Evolutionary conservation across 2,797 vertebrate genomes (phyloP).

Genomic region (Fistularia tabacaria): DNA sequence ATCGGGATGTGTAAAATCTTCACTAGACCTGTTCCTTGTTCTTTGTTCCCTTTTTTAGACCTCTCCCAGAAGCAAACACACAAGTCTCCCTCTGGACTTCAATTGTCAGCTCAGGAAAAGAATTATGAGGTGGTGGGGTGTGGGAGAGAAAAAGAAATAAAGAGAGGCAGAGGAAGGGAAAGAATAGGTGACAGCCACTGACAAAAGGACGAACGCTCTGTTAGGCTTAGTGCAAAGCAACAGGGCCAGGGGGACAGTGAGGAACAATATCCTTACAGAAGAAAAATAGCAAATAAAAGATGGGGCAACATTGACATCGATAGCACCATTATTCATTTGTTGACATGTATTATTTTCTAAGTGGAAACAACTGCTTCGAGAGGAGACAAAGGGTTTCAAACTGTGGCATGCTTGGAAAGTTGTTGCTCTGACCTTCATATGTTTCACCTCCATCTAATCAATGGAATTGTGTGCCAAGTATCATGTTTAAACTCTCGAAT

Average conservation of each 20-base stretch:
- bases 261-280: slow-evolving; percentile 59
- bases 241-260: slow-evolving; percentile 68
- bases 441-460: neutral
- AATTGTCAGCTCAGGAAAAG: slow-evolving; percentile 67
- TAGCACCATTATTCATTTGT: slow-evolving; percentile 53
- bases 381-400: slow-evolving; percentile 31
- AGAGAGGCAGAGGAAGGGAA: slow-evolving; percentile 25
- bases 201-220: slow-evolving; percentile 73
- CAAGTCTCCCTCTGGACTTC: slow-evolving; percentile 66
- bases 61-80: slow-evolving; percentile 60
- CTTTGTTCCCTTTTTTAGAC: slow-evolving; percentile 39
- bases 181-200: slow-evolving; percentile 71
- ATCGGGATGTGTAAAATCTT: slow-evolving; percentile 57
- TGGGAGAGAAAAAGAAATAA: slow-evolving; percentile 15
- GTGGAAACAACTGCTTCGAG: slow-evolving; percentile 33
- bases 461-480: too few relatives aligned
- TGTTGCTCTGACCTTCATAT: slow-evolving; percentile 9
- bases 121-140: slow-evolving; percentile 47
- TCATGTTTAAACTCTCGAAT: too few relatives aligned
- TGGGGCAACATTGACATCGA: slow-evolving; percentile 49
- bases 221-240: slow-evolving; percentile 67
- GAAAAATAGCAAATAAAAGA: slow-evolving; percentile 61
- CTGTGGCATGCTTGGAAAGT: slow-evolving; percentile 27
- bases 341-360: slow-evolving; percentile 47
- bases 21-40: slow-evolving; percentile 53